Conservation (phyloP, 2,888 invertebrate genomes). For the Habrosyne pyritoides region DNA sequence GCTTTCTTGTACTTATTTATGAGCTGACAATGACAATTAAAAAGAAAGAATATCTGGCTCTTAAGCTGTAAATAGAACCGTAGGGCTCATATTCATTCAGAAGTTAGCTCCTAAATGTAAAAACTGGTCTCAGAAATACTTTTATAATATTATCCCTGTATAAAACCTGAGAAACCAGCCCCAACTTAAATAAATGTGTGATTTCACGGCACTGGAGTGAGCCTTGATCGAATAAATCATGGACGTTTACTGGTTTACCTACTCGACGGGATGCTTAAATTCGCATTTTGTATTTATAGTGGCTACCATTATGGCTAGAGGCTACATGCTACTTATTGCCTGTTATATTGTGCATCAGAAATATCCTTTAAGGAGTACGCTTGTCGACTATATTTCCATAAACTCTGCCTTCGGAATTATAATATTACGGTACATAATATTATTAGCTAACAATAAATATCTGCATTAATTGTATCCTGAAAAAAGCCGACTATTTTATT, state of each 20-base stretch:
- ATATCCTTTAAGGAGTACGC: neutral
- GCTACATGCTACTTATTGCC: neutral
- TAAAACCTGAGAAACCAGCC: neutral
- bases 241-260: constrained; percentile 20
- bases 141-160: neutral
- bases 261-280: constrained; percentile 11
- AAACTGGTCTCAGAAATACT: neutral
- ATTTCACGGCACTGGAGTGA: neutral
- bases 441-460: too few relatives aligned
- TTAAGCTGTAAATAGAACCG: neutral
- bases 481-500: too few relatives aligned
- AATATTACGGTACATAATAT: neutral
- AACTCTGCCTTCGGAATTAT: neutral
- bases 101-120: neutral
- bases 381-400: neutral
- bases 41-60: too few relatives aligned
- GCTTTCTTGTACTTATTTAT: too few relatives aligned
- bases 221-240: constrained; percentile 9
- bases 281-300: constrained; percentile 7
- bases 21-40: too few relatives aligned
- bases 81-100: too few relatives aligned
- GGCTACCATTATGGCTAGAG: neutral
- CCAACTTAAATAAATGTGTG: neutral
- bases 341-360: neutral
- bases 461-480: too few relatives aligned